Evolutionary conservation across 2,113 vertebrate species (phyloP).

Genomic region (western clawed frog (Xenopus tropicalis)): UCB_Xtro_10.0 CM004446.2:78695501-78696000

Average conservation of each 20-base stretch:
- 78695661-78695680: conserved; percentile 4
- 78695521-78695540: no score
- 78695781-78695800: conserved; percentile 66
- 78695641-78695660: neutral
- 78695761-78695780: conserved; percentile 56
- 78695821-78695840: conserved; percentile 69
- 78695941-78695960: conserved; percentile 74
- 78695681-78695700: conserved; percentile 15
- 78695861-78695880: conserved; percentile 71
- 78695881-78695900: conserved; percentile 73
- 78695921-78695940: conserved; percentile 75
- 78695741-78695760: conserved; percentile 46
- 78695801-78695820: conserved; percentile 66
- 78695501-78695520: no score
- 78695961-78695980: conserved; percentile 75
- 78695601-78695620: no score
- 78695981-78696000: conserved; percentile 69
- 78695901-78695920: conserved; percentile 74
- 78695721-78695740: conserved; percentile 43
- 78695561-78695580: no score
- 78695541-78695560: no score
- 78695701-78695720: no score
- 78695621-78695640: no score
- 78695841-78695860: conserved; percentile 77
- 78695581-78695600: no score